Evolutionary conservation across 2,797 vertebrate genomes (phyloP).

Genomic region (Myiothlypis coronata): DNA sequence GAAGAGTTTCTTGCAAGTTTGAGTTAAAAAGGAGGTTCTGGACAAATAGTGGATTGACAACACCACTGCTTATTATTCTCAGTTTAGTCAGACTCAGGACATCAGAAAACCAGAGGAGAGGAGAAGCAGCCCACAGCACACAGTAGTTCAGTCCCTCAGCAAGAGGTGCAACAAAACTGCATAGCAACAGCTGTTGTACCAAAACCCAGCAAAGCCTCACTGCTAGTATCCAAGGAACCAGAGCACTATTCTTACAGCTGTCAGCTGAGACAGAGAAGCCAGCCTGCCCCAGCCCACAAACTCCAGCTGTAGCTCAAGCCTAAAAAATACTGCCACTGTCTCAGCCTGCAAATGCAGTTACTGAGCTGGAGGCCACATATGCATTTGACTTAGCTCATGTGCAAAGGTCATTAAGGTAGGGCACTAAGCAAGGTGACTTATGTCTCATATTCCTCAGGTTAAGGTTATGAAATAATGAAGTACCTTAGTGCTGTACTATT

Average conservation of each 20-base stretch:
- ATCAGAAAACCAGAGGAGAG: background rate
- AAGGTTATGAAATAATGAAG: background rate
- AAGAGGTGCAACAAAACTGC: background rate
- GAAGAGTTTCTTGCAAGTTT: background rate
- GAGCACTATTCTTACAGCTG: background rate
- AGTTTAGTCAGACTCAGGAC: background rate
- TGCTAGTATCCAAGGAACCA: background rate
- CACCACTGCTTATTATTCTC: background rate
- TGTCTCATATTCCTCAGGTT: background rate
- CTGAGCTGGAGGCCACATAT: background rate
- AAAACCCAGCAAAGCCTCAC: background rate
- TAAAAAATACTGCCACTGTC: background rate
- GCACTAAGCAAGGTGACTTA: background rate
- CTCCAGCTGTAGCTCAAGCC: background rate
- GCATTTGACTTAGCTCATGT: background rate
- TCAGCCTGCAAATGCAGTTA: background rate
- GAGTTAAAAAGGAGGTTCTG: accelerated
- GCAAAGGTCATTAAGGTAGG: background rate
- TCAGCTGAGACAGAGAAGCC: background rate
- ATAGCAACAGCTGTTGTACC: background rate
- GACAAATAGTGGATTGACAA: background rate
- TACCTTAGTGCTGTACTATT: background rate
- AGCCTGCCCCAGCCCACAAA: background rate
- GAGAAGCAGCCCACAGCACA: background rate
- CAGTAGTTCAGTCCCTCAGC: background rate